Conservation (phyloP, 53 echinoderm and acorn worm genomes). For the Paelopatides confundens region DNA sequence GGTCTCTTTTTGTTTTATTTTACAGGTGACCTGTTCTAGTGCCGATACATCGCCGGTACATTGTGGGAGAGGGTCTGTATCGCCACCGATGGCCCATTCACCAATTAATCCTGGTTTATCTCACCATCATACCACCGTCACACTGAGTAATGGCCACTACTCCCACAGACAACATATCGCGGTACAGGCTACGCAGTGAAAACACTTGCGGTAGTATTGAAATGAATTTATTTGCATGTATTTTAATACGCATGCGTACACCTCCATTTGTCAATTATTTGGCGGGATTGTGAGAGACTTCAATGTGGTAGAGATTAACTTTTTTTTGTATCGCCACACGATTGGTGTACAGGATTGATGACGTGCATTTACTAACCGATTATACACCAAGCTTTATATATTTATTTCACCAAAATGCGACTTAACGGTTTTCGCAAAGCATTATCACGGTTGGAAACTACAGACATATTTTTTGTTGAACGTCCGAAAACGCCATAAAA, state of each 20-base stretch:
- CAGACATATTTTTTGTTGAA: too few relatives aligned
- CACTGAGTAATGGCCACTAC: constrained; percentile 1
- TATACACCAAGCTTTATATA: too few relatives aligned
- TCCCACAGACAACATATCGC: constrained; percentile 34
- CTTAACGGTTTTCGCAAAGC: too few relatives aligned
- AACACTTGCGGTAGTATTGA: background rate
- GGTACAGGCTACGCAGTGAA: constrained; percentile 50
- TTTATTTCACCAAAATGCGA: too few relatives aligned
- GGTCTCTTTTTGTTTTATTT: background rate
- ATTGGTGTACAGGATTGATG: too few relatives aligned
- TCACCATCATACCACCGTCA: constrained; percentile 43
- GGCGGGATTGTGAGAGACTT: too few relatives aligned
- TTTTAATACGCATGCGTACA: background rate
- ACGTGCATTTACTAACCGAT: too few relatives aligned
- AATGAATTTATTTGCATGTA: background rate
- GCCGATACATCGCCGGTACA: constrained; percentile 69
- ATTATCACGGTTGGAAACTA: too few relatives aligned
- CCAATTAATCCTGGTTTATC: constrained; percentile 62
- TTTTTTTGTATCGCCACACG: too few relatives aligned
- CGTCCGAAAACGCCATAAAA: too few relatives aligned
- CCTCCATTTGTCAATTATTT: background rate
- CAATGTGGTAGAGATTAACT: too few relatives aligned
- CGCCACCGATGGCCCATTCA: constrained; percentile 67
- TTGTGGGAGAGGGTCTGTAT: constrained; percentile 64
- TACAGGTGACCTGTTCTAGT: constrained; percentile 46